phyloP scores from a whole-genome alignment of 2,888 invertebrate genomes.

The Dioctria linearis region DNA sequence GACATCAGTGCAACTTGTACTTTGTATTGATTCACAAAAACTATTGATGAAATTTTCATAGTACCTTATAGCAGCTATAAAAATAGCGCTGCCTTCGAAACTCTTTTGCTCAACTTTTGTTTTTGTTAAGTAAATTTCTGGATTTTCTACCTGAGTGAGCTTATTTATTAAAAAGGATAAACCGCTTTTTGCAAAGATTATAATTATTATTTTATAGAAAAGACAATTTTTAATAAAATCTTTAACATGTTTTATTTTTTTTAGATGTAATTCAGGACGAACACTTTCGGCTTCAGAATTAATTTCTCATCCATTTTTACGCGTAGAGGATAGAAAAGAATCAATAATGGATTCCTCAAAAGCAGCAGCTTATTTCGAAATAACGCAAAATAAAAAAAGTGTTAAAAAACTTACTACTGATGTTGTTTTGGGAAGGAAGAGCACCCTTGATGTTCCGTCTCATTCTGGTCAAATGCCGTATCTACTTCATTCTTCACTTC shows the following conservation, averaged over 20 bases:
- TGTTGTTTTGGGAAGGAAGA: conserved; percentile 39
- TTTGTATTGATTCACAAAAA: too few relatives aligned
- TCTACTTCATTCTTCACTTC: conserved; percentile 64
- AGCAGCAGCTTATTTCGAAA: conserved; percentile 60
- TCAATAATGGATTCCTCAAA: background rate
- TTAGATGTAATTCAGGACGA: conserved; percentile 69
- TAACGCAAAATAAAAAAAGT: conserved; percentile 67
- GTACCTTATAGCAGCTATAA: too few relatives aligned
- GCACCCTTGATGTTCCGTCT: conserved; percentile 53
- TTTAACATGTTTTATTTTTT: conserved; percentile 23
- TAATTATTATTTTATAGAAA: background rate
- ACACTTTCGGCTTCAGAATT: conserved; percentile 83
- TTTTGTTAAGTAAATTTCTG: too few relatives aligned
- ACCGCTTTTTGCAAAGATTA: background rate
- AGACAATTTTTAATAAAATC: background rate
- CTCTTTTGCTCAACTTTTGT: too few relatives aligned
- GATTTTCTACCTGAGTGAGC: too few relatives aligned
- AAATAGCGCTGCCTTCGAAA: too few relatives aligned
- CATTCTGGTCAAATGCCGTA: conserved; percentile 58
- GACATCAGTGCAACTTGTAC: too few relatives aligned
- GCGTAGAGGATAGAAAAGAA: conserved; percentile 60
- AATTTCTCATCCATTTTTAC: conserved; percentile 83
- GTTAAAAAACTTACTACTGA: background rate
- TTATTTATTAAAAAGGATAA: too few relatives aligned
- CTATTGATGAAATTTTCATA: too few relatives aligned